Evolutionary conservation across 2,113 vertebrate genomes (phyloP).

Genomic region (Neodon shergylaensis): DNA sequence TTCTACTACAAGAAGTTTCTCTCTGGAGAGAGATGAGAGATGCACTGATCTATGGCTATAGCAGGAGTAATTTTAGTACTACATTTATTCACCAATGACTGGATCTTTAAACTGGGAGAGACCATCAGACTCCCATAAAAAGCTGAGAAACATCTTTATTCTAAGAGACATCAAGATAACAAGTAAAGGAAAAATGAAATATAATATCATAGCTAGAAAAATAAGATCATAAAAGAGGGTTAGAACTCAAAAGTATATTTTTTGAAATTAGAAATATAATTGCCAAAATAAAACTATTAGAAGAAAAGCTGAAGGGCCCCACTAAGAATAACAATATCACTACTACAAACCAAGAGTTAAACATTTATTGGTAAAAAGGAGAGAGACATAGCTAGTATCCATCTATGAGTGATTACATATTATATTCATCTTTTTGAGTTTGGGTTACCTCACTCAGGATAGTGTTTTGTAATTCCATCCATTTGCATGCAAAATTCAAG

Average conservation of each 20-base stretch:
- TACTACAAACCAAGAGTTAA: background rate
- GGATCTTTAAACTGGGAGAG: background rate
- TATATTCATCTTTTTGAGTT: no score
- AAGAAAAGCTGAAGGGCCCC: slow-evolving; percentile 11
- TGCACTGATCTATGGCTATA: background rate
- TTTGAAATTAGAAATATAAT: slow-evolving; percentile 40
- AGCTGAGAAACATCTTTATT: background rate
- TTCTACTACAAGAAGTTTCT: background rate
- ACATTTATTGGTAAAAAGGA: background rate
- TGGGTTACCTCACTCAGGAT: no score
- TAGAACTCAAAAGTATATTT: background rate
- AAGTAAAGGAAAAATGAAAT: background rate
- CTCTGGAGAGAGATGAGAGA: background rate
- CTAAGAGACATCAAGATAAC: background rate
- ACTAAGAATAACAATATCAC: background rate
- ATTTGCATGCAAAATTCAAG: no score
- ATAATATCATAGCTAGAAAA: slow-evolving; percentile 32
- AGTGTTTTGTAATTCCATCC: no score
- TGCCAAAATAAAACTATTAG: slow-evolving; percentile 27
- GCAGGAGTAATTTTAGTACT: background rate
- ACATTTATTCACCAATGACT: background rate
- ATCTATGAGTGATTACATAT: no score
- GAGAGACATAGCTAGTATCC: background rate
- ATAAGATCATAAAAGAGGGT: background rate
- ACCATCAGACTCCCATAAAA: background rate